Percentiles rank a stretch among this genome's conserved stretches.
These are phyloP conservation scores for Cryptops parisi DNA, from an alignment of 2,888 invertebrate species.

Conservation along the genomic window DNA sequence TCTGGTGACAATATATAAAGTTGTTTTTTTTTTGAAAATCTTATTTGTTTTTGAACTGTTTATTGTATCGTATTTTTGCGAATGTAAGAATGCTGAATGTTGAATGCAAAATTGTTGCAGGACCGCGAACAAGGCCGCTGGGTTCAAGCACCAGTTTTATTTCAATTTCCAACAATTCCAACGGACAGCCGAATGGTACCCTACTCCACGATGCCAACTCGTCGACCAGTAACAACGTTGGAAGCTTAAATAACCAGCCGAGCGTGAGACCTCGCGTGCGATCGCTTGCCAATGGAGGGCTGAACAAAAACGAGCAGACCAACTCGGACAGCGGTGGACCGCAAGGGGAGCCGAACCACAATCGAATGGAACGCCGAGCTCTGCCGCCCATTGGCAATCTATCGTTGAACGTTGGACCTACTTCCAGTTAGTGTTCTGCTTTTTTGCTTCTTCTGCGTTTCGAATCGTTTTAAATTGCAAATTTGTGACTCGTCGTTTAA, in stretches of 20 bases:
- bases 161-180: neutral
- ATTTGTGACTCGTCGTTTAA: neutral
- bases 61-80: too few species aligned
- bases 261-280: conserved; percentile 15
- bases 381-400: conserved; percentile 15
- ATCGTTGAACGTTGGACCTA: neutral
- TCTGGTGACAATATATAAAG: too few species aligned
- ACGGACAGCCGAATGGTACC: conserved; percentile 9
- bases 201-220: conserved; percentile 6
- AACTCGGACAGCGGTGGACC: neutral
- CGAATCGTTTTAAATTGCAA: too few species aligned
- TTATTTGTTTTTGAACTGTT: too few species aligned
- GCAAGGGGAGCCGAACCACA: neutral
- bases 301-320: neutral
- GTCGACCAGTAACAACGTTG: conserved; percentile 4
- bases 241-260: conserved; percentile 4
- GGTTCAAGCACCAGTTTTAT: neutral
- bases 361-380: conserved; percentile 6
- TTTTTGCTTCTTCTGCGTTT: too few species aligned
- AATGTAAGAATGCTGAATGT: too few species aligned
- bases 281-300: conserved; percentile 11
- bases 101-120: neutral
- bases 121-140: neutral
- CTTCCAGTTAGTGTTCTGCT: too few species aligned
- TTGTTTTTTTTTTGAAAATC: too few species aligned